Evolutionary conservation across 1,140 invertebrate genomes (phyloP).

Genomic region (Hydropsyche tenuis): DNA sequence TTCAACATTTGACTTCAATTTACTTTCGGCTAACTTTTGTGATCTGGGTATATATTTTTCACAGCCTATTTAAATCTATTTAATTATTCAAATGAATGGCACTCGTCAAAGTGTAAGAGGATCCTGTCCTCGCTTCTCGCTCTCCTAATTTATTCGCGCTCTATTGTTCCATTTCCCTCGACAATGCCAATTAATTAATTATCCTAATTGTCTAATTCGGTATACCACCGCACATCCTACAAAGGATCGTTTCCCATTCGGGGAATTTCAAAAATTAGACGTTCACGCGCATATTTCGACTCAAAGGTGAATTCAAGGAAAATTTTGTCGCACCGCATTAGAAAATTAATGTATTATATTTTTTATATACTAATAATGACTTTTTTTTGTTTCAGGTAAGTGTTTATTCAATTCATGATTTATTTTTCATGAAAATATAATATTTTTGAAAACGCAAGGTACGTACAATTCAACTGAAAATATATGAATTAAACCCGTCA

Average conservation of each 20-base stretch:
- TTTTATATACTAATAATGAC: neutral
- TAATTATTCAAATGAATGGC: conserved; percentile 24
- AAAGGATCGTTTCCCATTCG: too few relatives aligned
- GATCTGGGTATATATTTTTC: neutral
- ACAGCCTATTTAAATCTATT: conserved; percentile 17
- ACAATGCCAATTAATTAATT: conserved; percentile 28
- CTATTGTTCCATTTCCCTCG: conserved; percentile 12
- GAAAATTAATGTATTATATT: neutral
- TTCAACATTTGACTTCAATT: too few relatives aligned
- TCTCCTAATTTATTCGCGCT: conserved; percentile 18
- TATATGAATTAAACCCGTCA: too few relatives aligned
- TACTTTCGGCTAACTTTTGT: too few relatives aligned
- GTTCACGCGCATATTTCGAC: too few relatives aligned
- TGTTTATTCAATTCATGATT: too few relatives aligned
- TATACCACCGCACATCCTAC: neutral
- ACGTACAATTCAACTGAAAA: too few relatives aligned
- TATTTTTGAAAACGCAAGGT: too few relatives aligned
- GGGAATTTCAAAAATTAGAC: too few relatives aligned
- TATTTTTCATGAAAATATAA: too few relatives aligned
- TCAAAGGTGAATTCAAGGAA: too few relatives aligned
- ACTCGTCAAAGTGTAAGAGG: conserved; percentile 25
- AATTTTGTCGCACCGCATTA: too few relatives aligned
- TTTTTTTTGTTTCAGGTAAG: conserved; percentile 19
- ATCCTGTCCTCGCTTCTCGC: conserved; percentile 3
- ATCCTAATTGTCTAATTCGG: conserved; percentile 20